A percentile compares a stretch with the other conserved stretches of the same genome.
Conservation (phyloP, 2,888 invertebrate species). For the Ectropis crepuscularia region DNA sequence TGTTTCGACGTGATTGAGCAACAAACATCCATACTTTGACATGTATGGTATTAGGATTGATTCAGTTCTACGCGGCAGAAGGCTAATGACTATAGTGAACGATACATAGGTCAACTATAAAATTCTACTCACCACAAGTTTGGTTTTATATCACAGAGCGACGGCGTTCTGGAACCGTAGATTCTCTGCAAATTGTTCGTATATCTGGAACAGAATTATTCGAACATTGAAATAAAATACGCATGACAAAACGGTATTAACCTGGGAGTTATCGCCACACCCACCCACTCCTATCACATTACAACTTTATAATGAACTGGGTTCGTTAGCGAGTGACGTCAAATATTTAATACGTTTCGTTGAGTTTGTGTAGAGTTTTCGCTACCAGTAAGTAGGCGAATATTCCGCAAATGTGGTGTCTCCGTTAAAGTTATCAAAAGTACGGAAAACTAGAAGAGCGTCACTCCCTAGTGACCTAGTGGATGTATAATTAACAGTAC, state of each 20-base stretch:
- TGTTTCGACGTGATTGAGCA: no score
- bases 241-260: conserved; percentile 24
- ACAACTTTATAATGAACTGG: conserved; percentile 18
- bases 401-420: no score
- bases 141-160: conserved; percentile 55
- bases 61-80: no score
- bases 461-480: no score
- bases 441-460: no score
- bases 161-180: conserved; percentile 45
- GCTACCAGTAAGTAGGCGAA: no score
- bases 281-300: conserved; percentile 25
- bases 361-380: background rate
- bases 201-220: conserved; percentile 23
- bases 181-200: conserved; percentile 2
- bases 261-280: conserved; percentile 30
- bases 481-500: no score
- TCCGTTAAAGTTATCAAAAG: no score
- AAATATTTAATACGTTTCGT: conserved; percentile 1
- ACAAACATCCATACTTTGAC: no score
- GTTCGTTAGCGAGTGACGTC: conserved; percentile 28
- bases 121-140: conserved; percentile 52
- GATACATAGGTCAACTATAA: background rate
- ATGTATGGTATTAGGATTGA: no score
- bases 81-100: no score
- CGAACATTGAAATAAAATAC: conserved; percentile 6